Conservation (phyloP, 2,888 invertebrate species). For the Pelosia muscerda region DNA sequence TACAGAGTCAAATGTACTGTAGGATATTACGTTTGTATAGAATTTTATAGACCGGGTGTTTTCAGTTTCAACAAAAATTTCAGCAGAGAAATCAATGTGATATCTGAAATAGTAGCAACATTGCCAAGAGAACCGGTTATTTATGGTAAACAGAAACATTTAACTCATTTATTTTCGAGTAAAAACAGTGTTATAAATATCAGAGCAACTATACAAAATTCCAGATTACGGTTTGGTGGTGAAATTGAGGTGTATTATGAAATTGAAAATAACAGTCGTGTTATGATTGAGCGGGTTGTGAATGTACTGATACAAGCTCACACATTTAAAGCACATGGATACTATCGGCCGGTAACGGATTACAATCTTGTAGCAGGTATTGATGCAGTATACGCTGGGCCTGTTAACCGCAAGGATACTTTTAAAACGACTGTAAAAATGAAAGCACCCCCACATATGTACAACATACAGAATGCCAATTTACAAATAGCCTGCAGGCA, state of each 20-base stretch:
- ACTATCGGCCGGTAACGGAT: neutral
- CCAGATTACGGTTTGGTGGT: constrained; percentile 51
- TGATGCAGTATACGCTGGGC: constrained; percentile 44
- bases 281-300: constrained; percentile 51
- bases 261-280: constrained; percentile 53
- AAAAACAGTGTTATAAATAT: constrained; percentile 53
- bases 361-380: constrained; percentile 23
- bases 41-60: constrained; percentile 56
- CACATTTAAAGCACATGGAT: constrained; percentile 40
- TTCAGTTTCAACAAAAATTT: constrained; percentile 54
- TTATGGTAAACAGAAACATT: constrained; percentile 52
- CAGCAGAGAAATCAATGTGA: constrained; percentile 55
- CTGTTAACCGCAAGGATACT: constrained; percentile 41
- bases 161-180: constrained; percentile 51
- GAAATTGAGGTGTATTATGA: constrained; percentile 54
- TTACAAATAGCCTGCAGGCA: constrained; percentile 47
- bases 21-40: constrained; percentile 58
- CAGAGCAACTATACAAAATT: constrained; percentile 53
- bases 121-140: constrained; percentile 28
- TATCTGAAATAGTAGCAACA: constrained; percentile 49
- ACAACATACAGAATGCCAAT: constrained; percentile 52
- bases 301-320: constrained; percentile 51
- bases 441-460: constrained; percentile 14
- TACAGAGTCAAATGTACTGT: constrained; percentile 32
- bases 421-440: constrained; percentile 43